A percentile compares a stretch with the other conserved stretches of the same genome.
These are phyloP conservation scores for Euthynnus affinis DNA, from an alignment of 2,797 vertebrate genomes.

Conservation along the genomic window DNA sequence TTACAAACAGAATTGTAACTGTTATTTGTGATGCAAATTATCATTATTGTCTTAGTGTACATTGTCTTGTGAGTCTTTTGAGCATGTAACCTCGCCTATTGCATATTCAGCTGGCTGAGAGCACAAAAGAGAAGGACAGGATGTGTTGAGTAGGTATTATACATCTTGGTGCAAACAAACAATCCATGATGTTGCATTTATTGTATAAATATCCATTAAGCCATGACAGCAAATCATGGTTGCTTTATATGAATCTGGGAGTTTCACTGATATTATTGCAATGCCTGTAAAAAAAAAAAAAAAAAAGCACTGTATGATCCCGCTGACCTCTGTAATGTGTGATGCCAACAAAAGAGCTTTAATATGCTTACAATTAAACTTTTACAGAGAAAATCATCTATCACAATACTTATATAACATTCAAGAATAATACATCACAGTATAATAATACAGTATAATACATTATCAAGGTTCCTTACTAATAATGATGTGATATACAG, in stretches of 20 bases:
- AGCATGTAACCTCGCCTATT: slow-evolving; percentile 50
- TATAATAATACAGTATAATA: slow-evolving; percentile 52
- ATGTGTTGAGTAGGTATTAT: slow-evolving; percentile 69
- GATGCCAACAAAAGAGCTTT: slow-evolving; percentile 10
- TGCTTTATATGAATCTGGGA: slow-evolving; percentile 25
- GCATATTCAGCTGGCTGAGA: slow-evolving; percentile 58
- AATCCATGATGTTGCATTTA: slow-evolving; percentile 65
- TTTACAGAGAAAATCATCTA: slow-evolving; percentile 1
- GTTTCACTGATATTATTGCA: slow-evolving; percentile 10
- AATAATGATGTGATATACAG: slow-evolving; percentile 63
- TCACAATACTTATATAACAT: slow-evolving; percentile 10
- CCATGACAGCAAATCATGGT: slow-evolving; percentile 22
- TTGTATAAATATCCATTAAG: slow-evolving; percentile 54
- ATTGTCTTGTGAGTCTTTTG: slow-evolving; percentile 61
- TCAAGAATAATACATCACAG: slow-evolving; percentile 20
- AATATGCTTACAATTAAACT: neutral
- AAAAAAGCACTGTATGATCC: slow-evolving; percentile 1
- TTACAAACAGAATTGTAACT: slow-evolving; percentile 33
- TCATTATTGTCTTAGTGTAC: slow-evolving; percentile 39
- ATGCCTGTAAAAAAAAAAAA: slow-evolving; percentile 31
- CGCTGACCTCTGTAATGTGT: slow-evolving; percentile 5
- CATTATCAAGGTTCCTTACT: slow-evolving; percentile 56
- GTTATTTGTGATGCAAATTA: slow-evolving; percentile 60
- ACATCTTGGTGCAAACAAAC: slow-evolving; percentile 63
- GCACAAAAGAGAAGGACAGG: slow-evolving; percentile 66